phyloP scores from a whole-genome alignment of 2,888 invertebrate species.

The Amphipyra tragopoginis region DNA sequence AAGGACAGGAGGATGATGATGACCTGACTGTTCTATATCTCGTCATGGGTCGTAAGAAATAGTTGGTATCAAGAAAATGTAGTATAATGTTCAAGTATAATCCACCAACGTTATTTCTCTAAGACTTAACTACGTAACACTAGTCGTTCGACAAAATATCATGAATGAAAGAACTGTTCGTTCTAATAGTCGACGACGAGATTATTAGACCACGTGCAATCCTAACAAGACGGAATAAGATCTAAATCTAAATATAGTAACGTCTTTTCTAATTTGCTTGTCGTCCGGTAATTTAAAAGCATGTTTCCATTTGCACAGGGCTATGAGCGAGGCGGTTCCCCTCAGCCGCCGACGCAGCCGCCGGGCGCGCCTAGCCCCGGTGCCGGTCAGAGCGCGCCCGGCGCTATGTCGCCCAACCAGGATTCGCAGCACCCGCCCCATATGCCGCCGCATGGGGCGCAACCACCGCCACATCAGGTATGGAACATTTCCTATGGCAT shows the following conservation, averaged over 20 bases:
- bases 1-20: no score
- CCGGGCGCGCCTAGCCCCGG: conserved; percentile 87
- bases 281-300: not conserved
- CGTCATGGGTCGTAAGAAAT: no score
- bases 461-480: conserved; percentile 84
- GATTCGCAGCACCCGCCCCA: conserved; percentile 86
- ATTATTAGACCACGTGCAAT: not conserved
- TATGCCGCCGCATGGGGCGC: conserved; percentile 81
- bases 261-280: not conserved
- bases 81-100: no score
- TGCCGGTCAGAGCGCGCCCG: conserved; percentile 79
- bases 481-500: not conserved
- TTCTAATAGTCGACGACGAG: not conserved
- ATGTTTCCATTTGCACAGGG: conserved; percentile 69
- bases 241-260: no score
- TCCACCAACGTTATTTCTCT: no score
- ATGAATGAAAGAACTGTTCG: not conserved
- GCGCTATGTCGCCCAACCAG: conserved; percentile 85
- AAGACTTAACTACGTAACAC: no score
- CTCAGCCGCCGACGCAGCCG: conserved; percentile 83
- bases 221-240: no score
- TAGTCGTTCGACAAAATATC: not conserved
- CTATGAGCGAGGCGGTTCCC: conserved; percentile 86
- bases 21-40: no score
- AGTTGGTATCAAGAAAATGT: no score